phyloP scores from a whole-genome alignment of 2,113 vertebrate genomes.

The Tenebrosternarchus preto region DNA sequence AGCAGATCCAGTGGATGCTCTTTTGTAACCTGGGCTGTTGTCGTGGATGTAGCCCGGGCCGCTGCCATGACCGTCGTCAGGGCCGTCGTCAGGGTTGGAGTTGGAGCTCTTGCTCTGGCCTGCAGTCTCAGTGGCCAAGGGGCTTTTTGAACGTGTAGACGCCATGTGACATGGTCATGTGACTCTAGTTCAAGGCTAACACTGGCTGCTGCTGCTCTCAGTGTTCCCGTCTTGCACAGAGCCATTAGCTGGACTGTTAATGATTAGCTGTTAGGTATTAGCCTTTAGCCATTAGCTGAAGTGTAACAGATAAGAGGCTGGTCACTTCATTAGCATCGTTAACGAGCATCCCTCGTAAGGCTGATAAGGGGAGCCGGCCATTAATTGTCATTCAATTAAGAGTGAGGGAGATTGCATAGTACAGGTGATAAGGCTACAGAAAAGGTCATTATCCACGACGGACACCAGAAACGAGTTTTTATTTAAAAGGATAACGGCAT shows the following conservation, averaged over 20 bases:
- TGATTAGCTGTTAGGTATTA: constrained; percentile 44
- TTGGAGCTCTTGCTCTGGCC: no score
- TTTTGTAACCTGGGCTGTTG: no score
- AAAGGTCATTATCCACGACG: constrained; percentile 36
- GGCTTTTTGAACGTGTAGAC: no score
- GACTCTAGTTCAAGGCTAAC: neutral
- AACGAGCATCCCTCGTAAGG: constrained; percentile 35
- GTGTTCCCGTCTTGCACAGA: neutral
- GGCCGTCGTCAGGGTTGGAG: no score
- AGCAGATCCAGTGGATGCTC: no score
- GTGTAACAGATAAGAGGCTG: constrained; percentile 51
- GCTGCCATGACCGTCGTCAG: no score
- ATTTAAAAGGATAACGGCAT: neutral
- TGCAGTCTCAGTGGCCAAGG: no score
- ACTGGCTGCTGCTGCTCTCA: neutral
- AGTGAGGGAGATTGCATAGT: constrained; percentile 38
- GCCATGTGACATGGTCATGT: no score
- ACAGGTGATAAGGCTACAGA: constrained; percentile 45
- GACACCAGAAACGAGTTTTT: constrained; percentile 28
- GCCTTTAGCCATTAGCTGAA: constrained; percentile 47
- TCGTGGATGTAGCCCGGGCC: no score
- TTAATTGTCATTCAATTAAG: constrained; percentile 59
- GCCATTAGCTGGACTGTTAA: constrained; percentile 20
- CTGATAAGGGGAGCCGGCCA: constrained; percentile 49
- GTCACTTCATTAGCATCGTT: constrained; percentile 53